Conservation (phyloP, 2,888 invertebrate genomes). For the Tenthredo distinguenda region DNA sequence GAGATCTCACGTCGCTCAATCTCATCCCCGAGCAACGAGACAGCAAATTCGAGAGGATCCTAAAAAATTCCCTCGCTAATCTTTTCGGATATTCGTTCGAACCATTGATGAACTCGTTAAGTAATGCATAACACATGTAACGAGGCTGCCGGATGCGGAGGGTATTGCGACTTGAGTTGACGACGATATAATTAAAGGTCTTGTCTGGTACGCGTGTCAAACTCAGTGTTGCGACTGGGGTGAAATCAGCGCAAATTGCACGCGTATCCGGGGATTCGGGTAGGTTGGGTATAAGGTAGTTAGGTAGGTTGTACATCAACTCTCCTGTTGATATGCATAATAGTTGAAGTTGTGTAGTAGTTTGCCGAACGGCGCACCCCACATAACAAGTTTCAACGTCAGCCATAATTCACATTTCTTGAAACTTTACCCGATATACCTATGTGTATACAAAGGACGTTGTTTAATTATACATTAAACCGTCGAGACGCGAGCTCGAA, state of each 20-base stretch:
- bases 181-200: conserved; percentile 9
- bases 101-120: background rate
- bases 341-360: background rate
- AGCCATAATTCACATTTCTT: background rate
- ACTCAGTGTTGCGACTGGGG: background rate
- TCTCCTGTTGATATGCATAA: background rate
- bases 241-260: background rate
- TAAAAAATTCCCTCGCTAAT: background rate
- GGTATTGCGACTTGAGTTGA: background rate
- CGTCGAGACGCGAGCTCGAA: background rate
- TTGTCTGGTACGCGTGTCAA: background rate
- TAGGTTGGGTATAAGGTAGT: background rate
- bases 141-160: background rate
- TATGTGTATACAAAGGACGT: background rate
- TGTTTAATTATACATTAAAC: background rate
- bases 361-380: background rate
- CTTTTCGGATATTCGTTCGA: background rate
- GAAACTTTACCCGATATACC: background rate
- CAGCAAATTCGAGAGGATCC: background rate
- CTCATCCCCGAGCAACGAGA: background rate
- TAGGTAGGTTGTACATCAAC: background rate
- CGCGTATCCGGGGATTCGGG: background rate
- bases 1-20: background rate
- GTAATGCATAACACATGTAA: background rate
- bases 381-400: background rate